These are phyloP conservation scores for Scytalopus superciliaris DNA, from an alignment of 2,113 vertebrate genomes.

Conservation along the genomic window DNA sequence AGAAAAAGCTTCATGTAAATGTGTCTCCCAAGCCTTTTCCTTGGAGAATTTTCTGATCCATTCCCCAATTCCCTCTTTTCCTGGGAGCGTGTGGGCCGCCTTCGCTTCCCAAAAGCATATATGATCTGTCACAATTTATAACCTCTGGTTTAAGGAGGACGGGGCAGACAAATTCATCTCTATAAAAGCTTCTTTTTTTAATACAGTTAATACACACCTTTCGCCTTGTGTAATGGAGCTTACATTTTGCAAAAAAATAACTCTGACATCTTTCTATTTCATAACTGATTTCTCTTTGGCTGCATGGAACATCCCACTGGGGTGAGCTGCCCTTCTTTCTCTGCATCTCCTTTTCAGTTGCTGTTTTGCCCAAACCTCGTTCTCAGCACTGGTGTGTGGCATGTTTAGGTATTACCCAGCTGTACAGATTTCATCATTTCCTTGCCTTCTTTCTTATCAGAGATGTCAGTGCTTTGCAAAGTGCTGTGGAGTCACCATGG, in stretches of 20 bases:
- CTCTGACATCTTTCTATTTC: neutral
- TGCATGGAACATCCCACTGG: neutral
- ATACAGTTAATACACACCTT: neutral
- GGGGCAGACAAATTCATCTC: slow-evolving; percentile 29
- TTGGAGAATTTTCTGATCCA: neutral
- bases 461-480: neutral
- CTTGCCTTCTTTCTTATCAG: neutral
- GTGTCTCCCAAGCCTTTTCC: neutral
- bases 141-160: neutral
- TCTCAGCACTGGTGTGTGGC: neutral
- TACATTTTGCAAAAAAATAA: neutral
- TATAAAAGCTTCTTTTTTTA: slow-evolving; percentile 38
- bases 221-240: slow-evolving; percentile 38
- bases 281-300: neutral
- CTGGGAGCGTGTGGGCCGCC: accelerated
- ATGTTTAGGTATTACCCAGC: neutral
- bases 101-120: neutral
- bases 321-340: accelerated
- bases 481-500: neutral
- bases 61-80: neutral
- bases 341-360: neutral
- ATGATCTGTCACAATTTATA: slow-evolving; percentile 34
- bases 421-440: neutral
- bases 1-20: neutral
- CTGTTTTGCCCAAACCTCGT: neutral